Evolutionary conservation across 1,140 invertebrate species (phyloP), one percentile per base, ranked within the genome.

Genomic region (Drosophila kanapiae): DNA sequence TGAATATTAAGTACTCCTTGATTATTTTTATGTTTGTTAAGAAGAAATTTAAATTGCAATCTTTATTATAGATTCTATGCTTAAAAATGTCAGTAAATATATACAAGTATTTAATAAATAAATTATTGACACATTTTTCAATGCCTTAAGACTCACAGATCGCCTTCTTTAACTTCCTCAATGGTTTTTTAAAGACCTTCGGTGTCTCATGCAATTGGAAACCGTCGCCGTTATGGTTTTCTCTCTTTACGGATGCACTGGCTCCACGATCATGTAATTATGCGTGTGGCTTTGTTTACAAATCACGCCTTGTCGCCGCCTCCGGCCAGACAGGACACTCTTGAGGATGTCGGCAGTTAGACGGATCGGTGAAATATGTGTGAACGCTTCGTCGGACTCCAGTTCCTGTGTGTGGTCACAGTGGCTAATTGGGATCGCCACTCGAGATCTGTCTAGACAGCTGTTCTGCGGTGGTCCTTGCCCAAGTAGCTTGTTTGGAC

Each of bases 281-380:
- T 71, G 75, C 63, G 78, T 80, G 81, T 82, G 70, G 64, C 65
- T 65, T 72, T 86, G 84, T 88, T 88, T 88, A 88, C 63, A 88
- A 67, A 59, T 90, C 72, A 90, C 84, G 84, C 84, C 80, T 78
- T 63, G 69, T 60, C 54, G 72, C 72, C 75, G 80, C 84, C 78
- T 54, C 77, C 64, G 75, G 60, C 78, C 71, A 82, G 79, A 80
- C 65, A 53, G 54, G 74, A 61, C 47, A 31, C 68, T 82, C 82
- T 90, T 67, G 81, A 90, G 71, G 27, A 65, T 74, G 78, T 85
- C 82, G 82, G 67, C 78, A 59, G 16, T 8, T 53, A 31, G 31
- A 53, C 16, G 78, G 82, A 53, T 42, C 38, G 37, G 40, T 81
- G 75, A 87, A 78, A 86, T 88, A 85, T 88, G 85, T 88, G 84